phyloP scores from a whole-genome alignment of 2,888 invertebrate species.

The Plutella xylostella region DNA sequence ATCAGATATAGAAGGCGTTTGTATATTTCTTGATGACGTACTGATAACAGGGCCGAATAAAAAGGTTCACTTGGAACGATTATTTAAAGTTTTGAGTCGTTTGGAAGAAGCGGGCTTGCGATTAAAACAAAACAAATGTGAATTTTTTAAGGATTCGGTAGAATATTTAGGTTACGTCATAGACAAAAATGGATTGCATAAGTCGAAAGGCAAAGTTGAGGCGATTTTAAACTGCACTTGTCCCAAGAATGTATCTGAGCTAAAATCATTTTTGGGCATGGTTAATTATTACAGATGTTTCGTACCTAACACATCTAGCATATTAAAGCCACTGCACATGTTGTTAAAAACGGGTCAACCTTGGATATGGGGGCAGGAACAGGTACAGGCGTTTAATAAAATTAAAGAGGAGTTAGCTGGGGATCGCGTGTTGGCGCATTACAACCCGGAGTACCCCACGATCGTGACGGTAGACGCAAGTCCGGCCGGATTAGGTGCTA shows the following conservation, averaged over 20 bases:
- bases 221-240: constrained; percentile 7
- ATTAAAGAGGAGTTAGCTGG: constrained; percentile 6
- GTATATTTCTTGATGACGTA: constrained; percentile 13
- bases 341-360: constrained; percentile 9
- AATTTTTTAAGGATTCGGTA: constrained; percentile 9
- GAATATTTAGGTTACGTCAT: constrained; percentile 11
- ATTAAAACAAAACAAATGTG: constrained; percentile 9
- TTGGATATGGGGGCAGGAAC: constrained; percentile 10
- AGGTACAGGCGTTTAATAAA: constrained; percentile 1
- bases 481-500: constrained; percentile 9
- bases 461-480: constrained; percentile 10
- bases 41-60: constrained; percentile 5
- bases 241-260: constrained; percentile 10
- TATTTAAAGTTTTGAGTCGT: too few species aligned
- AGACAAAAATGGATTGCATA: constrained; percentile 11
- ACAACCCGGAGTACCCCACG: neutral
- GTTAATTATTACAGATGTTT: constrained; percentile 12
- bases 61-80: constrained; percentile 1
- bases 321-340: constrained; percentile 8
- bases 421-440: neutral
- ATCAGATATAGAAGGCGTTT: constrained; percentile 7
- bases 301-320: constrained; percentile 6
- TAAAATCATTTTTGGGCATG: constrained; percentile 13
- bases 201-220: constrained; percentile 8
- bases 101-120: constrained; percentile 9